A percentile compares a stretch with the other conserved stretches of the same genome.
These are phyloP conservation scores for Nephotettix cincticeps DNA, from an alignment of 1,140 invertebrate genomes.

Conservation along the genomic window DNA sequence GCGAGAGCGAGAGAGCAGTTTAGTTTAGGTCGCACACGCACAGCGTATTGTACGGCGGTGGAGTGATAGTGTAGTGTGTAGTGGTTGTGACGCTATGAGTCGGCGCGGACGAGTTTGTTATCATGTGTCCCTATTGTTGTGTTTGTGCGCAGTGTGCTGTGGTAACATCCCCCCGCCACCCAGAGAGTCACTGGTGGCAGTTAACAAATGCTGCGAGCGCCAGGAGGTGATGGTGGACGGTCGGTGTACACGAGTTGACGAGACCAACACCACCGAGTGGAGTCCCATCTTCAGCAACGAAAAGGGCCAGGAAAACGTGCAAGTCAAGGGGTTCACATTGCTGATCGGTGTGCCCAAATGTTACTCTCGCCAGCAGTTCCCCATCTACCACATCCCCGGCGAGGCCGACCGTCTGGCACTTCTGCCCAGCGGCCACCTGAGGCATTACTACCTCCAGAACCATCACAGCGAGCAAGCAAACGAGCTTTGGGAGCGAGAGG, in stretches of 20 bases:
- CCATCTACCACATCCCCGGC: constrained; percentile 65
- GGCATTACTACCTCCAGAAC: constrained; percentile 60
- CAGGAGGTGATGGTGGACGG: constrained; percentile 68
- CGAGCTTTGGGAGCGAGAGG: constrained; percentile 46
- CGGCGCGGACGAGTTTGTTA: no score
- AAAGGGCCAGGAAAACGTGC: constrained; percentile 6
- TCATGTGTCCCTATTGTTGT: constrained; percentile 1
- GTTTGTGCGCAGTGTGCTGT: constrained; percentile 5
- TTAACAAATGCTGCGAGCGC: constrained; percentile 76
- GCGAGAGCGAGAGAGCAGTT: no score
- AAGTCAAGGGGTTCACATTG: constrained; percentile 47
- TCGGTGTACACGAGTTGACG: constrained; percentile 58
- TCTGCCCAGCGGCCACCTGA: constrained; percentile 64
- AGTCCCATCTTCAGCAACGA: constrained; percentile 58
- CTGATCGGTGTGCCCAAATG: constrained; percentile 68
- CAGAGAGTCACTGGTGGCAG: constrained; percentile 33
- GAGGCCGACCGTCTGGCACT: constrained; percentile 62
- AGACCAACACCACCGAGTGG: constrained; percentile 58
- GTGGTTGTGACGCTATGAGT: neutral
- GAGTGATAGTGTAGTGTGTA: neutral
- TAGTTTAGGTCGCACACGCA: no score
- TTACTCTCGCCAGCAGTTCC: constrained; percentile 64
- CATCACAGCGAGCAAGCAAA: constrained; percentile 46
- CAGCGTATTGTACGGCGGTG: neutral
- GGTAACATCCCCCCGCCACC: constrained; percentile 29